phyloP scores from a whole-genome alignment of 2,113 vertebrate species.

The Abramis brama region DNA sequence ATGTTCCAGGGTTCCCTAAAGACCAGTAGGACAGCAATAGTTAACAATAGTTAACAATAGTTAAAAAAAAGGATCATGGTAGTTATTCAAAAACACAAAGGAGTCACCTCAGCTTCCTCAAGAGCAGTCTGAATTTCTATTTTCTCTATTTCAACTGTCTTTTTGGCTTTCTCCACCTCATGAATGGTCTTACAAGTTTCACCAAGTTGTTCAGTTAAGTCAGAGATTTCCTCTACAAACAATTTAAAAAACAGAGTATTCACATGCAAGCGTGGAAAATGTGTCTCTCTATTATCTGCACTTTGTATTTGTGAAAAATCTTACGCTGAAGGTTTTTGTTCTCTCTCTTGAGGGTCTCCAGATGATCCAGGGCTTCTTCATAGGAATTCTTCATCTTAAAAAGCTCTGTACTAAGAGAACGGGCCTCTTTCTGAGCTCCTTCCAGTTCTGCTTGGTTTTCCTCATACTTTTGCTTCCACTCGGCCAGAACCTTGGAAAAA shows the following conservation, averaged over 20 bases:
- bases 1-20: conserved; percentile 73
- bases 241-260: neutral
- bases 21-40: neutral
- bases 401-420: conserved; percentile 82
- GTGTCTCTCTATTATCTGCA: neutral
- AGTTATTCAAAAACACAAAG: neutral
- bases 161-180: conserved; percentile 76
- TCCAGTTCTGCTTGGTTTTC: conserved; percentile 82
- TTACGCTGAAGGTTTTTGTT: conserved; percentile 80
- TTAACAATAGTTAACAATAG: neutral
- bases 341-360: conserved; percentile 85
- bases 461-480: conserved; percentile 84
- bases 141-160: conserved; percentile 70
- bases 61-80: neutral
- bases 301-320: neutral
- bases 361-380: conserved; percentile 83
- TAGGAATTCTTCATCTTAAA: conserved; percentile 87
- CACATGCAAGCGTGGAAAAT: neutral
- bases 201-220: conserved; percentile 75
- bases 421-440: conserved; percentile 78
- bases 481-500: conserved; percentile 75
- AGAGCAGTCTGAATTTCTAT: conserved; percentile 72
- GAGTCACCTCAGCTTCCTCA: conserved; percentile 74
- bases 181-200: conserved; percentile 76
- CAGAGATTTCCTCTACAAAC: conserved; percentile 73